These are phyloP conservation scores for Rhea americana DNA, from an alignment of 2,113 vertebrate species.

Conservation along the genomic window DNA sequence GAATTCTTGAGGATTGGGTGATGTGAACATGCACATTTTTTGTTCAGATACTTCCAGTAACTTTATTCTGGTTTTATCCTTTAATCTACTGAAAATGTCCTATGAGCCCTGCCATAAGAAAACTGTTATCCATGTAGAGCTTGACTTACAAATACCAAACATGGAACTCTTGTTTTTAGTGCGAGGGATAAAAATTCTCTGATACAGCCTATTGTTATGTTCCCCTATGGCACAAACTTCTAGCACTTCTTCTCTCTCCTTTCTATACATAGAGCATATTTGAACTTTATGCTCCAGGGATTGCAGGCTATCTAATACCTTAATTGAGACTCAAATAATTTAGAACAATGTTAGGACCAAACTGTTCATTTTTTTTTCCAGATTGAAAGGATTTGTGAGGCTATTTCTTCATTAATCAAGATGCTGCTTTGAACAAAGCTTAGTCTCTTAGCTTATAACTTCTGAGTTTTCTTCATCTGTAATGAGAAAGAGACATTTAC, in stretches of 20 bases:
- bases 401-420: not conserved
- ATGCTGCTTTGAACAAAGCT: not conserved
- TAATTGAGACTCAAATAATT: slow-evolving; percentile 9
- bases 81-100: not conserved
- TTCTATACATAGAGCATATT: slow-evolving; percentile 50
- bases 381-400: not conserved
- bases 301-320: not conserved
- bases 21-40: not conserved
- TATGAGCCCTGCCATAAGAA: not conserved
- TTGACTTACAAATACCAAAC: not conserved
- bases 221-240: not conserved
- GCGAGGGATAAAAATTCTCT: not conserved
- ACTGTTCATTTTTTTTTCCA: not conserved
- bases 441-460: not conserved
- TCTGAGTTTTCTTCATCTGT: not conserved
- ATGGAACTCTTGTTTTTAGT: not conserved
- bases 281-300: slow-evolving; percentile 31
- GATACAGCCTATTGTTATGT: not conserved
- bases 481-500: not conserved
- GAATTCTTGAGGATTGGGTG: not conserved
- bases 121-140: not conserved
- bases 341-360: not conserved
- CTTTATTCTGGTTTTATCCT: not conserved
- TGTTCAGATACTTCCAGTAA: not conserved
- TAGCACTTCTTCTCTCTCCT: slow-evolving; percentile 31